Percentiles rank a stretch among this genome's conserved stretches.
phyloP scores from a whole-genome alignment of 2,113 vertebrate species.

The Seriola rivoliana region DNA sequence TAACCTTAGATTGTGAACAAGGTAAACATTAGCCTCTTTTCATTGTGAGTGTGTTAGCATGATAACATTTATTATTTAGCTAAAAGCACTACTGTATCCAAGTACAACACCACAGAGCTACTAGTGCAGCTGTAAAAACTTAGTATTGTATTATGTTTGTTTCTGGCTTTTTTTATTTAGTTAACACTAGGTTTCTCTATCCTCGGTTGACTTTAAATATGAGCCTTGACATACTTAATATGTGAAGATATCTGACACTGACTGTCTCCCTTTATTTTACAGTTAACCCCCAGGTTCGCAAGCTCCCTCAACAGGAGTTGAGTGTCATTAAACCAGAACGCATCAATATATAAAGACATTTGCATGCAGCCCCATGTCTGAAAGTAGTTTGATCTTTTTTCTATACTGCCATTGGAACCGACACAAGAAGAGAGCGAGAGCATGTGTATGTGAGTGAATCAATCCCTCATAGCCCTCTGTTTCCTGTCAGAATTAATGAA shows the following conservation, averaged over 20 bases:
- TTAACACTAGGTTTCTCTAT: not conserved
- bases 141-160: not conserved
- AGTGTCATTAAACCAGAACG: constrained; percentile 27
- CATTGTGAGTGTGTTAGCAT: not conserved
- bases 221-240: not conserved
- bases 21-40: not conserved
- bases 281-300: not conserved
- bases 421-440: constrained; percentile 18
- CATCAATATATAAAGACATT: constrained; percentile 18
- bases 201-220: not conserved
- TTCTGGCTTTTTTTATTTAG: not conserved
- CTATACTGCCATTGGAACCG: constrained; percentile 18
- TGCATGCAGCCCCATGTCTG: constrained; percentile 27
- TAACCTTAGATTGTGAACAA: not conserved
- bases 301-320: not conserved
- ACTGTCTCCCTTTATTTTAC: constrained; percentile 2
- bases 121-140: not conserved
- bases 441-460: constrained; percentile 36
- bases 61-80: not conserved
- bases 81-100: not conserved
- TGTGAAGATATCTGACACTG: not conserved
- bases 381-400: constrained; percentile 29
- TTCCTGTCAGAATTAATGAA: constrained; percentile 72
- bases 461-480: constrained; percentile 62
- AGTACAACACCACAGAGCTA: not conserved